These are phyloP conservation scores for Ophion ellenae DNA, from an alignment of 2,888 invertebrate genomes.

Conservation along the genomic window DNA sequence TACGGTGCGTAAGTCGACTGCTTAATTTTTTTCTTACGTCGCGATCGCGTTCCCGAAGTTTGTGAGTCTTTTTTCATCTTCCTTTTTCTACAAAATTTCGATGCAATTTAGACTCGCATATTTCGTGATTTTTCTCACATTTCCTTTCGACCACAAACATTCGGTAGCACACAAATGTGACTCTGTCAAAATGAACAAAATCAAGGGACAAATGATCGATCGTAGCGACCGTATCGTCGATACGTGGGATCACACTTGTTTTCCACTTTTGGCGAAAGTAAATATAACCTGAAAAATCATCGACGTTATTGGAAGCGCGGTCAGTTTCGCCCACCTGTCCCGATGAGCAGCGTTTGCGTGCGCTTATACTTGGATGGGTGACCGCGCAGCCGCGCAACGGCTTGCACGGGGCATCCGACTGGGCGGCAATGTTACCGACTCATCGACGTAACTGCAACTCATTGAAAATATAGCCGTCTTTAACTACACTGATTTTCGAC, in stretches of 20 bases:
- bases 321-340: too few relatives aligned
- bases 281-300: neutral
- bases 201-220: conserved; percentile 20
- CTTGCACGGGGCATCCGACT: too few relatives aligned
- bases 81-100: too few relatives aligned
- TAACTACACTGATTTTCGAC: too few relatives aligned
- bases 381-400: too few relatives aligned
- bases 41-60: conserved; percentile 24
- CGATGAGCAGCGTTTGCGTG: too few relatives aligned
- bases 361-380: too few relatives aligned
- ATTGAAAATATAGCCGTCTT: too few relatives aligned
- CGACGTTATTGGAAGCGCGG: too few relatives aligned
- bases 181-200: conserved; percentile 26
- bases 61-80: conserved; percentile 47
- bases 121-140: conserved; percentile 29
- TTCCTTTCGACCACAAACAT: neutral
- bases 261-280: neutral
- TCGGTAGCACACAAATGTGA: conserved; percentile 5
- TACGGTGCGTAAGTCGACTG: conserved; percentile 50
- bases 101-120: neutral
- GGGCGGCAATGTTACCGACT: too few relatives aligned
- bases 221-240: conserved; percentile 30
- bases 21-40: conserved; percentile 46
- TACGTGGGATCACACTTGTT: neutral
- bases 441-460: too few relatives aligned